Evolutionary conservation across 1,140 invertebrate genomes (phyloP).

Genomic region (Ectropis grisescens): DNA sequence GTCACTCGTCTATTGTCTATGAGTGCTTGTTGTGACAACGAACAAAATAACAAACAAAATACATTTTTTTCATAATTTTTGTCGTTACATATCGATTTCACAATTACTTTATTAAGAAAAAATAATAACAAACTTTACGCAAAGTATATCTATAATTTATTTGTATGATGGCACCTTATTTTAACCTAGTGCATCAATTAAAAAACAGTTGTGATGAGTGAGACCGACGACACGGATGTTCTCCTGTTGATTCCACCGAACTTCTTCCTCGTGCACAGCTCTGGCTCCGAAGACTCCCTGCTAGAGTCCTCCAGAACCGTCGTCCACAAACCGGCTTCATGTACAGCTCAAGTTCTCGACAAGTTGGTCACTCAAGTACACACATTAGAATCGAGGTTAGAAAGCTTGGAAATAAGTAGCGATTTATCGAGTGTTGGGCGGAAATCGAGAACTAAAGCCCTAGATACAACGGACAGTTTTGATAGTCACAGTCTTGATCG

Average conservation of each 20-base stretch:
- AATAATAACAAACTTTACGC: too few relatives aligned
- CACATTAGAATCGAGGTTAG: conserved; percentile 72
- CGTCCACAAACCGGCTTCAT: conserved; percentile 45
- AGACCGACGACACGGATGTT: conserved; percentile 86
- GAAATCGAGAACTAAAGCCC: conserved; percentile 20
- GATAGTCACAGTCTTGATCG: conserved; percentile 34
- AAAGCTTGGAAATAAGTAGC: conserved; percentile 45
- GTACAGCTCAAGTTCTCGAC: conserved; percentile 70
- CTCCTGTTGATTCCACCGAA: conserved; percentile 82
- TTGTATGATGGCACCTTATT: too few relatives aligned
- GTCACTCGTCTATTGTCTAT: too few relatives aligned
- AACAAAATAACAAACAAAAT: too few relatives aligned
- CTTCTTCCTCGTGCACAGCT: conserved; percentile 73
- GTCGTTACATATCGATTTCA: too few relatives aligned
- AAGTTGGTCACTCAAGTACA: conserved; percentile 75
- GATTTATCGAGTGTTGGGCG: conserved; percentile 26
- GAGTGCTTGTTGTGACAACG: too few relatives aligned
- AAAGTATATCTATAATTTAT: too few relatives aligned
- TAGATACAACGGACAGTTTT: conserved; percentile 34
- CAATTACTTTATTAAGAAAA: too few relatives aligned
- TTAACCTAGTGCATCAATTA: too few relatives aligned
- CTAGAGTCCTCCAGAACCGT: conserved; percentile 41
- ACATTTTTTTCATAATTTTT: too few relatives aligned
- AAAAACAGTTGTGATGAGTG: conserved; percentile 84
- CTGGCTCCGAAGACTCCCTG: conserved; percentile 68